Evolutionary conservation across 2,113 vertebrate species (phyloP), one percentile per base, ranked within the genome.

Genomic region (Ranitomeya imitator): DNA sequence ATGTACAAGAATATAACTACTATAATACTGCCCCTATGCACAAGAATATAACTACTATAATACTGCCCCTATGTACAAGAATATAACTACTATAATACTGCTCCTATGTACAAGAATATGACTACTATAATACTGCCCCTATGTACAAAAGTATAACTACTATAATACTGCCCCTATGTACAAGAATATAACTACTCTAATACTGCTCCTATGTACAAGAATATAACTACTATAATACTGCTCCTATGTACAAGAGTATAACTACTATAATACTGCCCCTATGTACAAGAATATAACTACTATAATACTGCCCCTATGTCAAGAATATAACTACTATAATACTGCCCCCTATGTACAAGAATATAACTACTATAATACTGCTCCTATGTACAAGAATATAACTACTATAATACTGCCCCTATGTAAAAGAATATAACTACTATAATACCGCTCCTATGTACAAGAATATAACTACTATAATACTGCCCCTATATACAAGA

Each of bases 111-210:
- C 63, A 67, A 26, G 65, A 26, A 69, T 69, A 69, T 69, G 26
- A 26, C 65, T 69, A 26, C n/a, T 69, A 26, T 23, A 26, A 26
- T 69, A 26, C 65, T 23, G 8, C 65, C 11, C 65, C 65, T 26
- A 69, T 69, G 23, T 69, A 69, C 65, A 69, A 69, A 11, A 69
- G 26, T 69, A 69, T 69, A 69, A 73, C 69, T 73, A 73, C 23
- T 73, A 73, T 73, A 73, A 31, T 73, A 37, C 69, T 73, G 26
- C 69, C n/a, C 23, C 23, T 73, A 73, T 73, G 12, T 73, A 73
- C 69, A 73, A 73, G 69, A 73, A 37, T 73, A 73, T 73, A 15
- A 73, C 69, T 73, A 73, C 69, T 73, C 37, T 73, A 73, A 73
- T 37, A 73, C 69, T 73, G 69, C 69, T 2, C 26, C 26, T n/a